Base-by-base conservation (phyloP, 2,797 vertebrate species). In the Sciaenops ocellatus region DNA sequence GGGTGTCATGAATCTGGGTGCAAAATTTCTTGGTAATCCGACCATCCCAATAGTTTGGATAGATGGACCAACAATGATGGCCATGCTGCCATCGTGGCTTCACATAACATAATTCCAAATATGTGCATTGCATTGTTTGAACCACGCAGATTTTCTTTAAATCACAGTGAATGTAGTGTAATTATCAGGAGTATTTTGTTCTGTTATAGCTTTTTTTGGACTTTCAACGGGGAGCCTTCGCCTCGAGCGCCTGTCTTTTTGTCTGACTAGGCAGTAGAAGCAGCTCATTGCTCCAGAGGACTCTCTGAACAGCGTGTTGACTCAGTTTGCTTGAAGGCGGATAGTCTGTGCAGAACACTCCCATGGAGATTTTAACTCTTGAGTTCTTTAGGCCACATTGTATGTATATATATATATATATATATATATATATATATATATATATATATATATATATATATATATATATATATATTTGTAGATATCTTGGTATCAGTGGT, bases 261-360 rank as follows among this genome's bases (percentile, higher is more conserved):
- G 76, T 86, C 80, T 85, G 89, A 82, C 84, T 83, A 68, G 28
- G 80, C 76, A 83, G 74, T 16, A 34, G 80, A 78, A 63, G 65
- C 74, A 73, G 75, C 75, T 68, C 51, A 28, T 75, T 74, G 72
- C 73, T 84, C 87, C 59, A 55, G 69, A 89, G 57, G 75, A 69
- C 77, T 68, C 76, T 74, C 57, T 50, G 69, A 86, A 56, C 76
- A 73, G 30, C 9, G 22, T 65, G 86, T 89, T 90, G 89, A 84
- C 87, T 90, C 80, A 66, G 69, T 83, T 89, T 79, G 90, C 87
- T 93, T 73, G 84, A 73, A 91, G 91, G 84, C 44, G 57, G 69
- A 68, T 76, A 76, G 75, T 70, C 79, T 87, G 73, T 65, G 46
- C 74, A 78, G 64, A 85, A 74, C 60, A 75, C 75, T 76, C 69